Percentiles rank a stretch among this genome's conserved stretches.
phyloP scores from a whole-genome alignment of 1,140 invertebrate genomes.

The Drosophila paulistorum region DNA sequence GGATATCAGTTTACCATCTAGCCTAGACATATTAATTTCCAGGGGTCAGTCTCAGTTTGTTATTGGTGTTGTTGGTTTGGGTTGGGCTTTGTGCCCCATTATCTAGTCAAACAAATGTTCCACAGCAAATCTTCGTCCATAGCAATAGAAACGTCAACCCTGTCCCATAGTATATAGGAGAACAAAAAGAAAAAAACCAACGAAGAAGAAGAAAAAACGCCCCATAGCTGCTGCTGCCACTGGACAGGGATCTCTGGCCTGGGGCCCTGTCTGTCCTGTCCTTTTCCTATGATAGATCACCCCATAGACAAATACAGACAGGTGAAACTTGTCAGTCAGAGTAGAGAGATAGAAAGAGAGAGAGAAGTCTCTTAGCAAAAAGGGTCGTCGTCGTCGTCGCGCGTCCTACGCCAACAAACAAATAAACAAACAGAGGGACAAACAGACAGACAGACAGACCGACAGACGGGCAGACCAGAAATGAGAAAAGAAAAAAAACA shows the following conservation, averaged over 20 bases:
- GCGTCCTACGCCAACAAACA: slow-evolving; percentile 70
- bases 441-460: slow-evolving; percentile 5
- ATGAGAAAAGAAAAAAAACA: not conserved
- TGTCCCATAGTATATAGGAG: slow-evolving; percentile 27
- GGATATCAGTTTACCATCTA: slow-evolving; percentile 60
- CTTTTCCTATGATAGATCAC: slow-evolving; percentile 69
- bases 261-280: slow-evolving; percentile 42
- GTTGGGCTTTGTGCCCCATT: slow-evolving; percentile 56
- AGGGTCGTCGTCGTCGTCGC: slow-evolving; percentile 67
- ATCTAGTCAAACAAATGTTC: slow-evolving; percentile 77
- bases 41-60: slow-evolving; percentile 48
- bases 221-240: slow-evolving; percentile 18
- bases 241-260: slow-evolving; percentile 36
- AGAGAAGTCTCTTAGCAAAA: slow-evolving; percentile 43
- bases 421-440: slow-evolving; percentile 59
- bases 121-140: slow-evolving; percentile 45
- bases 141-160: slow-evolving; percentile 62
- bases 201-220: too few relatives aligned
- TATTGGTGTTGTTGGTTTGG: not conserved
- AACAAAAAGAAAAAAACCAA: not conserved
- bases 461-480: slow-evolving; percentile 29
- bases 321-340: slow-evolving; percentile 78
- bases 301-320: slow-evolving; percentile 78
- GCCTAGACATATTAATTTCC: slow-evolving; percentile 47
- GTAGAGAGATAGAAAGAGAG: slow-evolving; percentile 18